Conservation (phyloP, 2,888 invertebrate genomes). For the Phortica okadai region DNA sequence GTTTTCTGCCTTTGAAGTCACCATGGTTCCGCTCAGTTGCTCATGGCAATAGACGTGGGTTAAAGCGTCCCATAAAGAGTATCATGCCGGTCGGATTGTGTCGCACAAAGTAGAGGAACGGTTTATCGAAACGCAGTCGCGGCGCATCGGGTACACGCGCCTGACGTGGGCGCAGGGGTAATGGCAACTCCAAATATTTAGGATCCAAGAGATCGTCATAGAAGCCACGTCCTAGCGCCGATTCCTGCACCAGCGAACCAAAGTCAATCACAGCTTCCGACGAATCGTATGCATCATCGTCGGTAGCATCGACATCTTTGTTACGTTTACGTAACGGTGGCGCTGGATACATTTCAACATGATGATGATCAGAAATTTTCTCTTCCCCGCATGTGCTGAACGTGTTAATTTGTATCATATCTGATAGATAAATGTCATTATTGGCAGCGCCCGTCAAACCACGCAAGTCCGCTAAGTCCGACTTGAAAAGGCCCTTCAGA, state of each 20-base stretch:
- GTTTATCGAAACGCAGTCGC: conserved; percentile 89
- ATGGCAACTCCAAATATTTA: conserved; percentile 79
- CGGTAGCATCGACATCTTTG: conserved; percentile 70
- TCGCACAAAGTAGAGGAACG: conserved; percentile 91
- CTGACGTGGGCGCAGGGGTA: conserved; percentile 84
- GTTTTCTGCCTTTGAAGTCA: neutral
- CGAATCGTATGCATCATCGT: conserved; percentile 66
- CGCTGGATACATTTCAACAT: conserved; percentile 88
- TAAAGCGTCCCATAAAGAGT: conserved; percentile 91
- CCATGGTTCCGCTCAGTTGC: neutral
- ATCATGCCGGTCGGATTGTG: conserved; percentile 95
- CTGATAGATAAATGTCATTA: conserved; percentile 88
- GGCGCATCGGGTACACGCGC: conserved; percentile 84
- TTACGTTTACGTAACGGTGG: conserved; percentile 79
- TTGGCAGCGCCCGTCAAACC: conserved; percentile 87
- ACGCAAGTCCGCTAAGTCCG: conserved; percentile 86
- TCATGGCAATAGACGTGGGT: conserved; percentile 88
- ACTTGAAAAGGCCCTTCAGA: conserved; percentile 86
- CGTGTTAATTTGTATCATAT: conserved; percentile 89
- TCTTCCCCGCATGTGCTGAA: conserved; percentile 90
- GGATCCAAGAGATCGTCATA: conserved; percentile 81
- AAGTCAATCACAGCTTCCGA: conserved; percentile 72
- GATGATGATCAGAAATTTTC: conserved; percentile 84
- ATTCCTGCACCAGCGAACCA: conserved; percentile 78
- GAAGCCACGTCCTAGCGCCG: conserved; percentile 80